Evolutionary conservation across 2,888 invertebrate genomes (phyloP), one percentile per base, ranked within the genome.

Genomic region (Gari tellinella): DNA sequence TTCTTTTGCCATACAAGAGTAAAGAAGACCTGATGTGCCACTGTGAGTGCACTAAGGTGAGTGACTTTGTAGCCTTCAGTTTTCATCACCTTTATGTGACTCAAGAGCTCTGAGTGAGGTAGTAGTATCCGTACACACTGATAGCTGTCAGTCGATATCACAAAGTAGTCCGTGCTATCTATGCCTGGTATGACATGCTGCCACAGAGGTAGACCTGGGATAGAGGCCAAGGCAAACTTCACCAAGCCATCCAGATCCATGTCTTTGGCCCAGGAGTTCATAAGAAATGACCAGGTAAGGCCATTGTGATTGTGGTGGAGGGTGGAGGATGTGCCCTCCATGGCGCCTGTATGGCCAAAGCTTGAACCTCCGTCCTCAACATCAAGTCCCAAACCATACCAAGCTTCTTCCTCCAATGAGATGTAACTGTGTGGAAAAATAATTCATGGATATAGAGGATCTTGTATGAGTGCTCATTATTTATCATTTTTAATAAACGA

Each of bases 361-460:
- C 85, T 82, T 45, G 52, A 25, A 2, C 89, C 90, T 25, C 56
- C 61, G 41, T 90, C 86, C 64, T 88, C 85, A 10, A 90, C 81
- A 56, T 88, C 89, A 52, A 89, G 62, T 10, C 90, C 90, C 53
- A 88, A 63, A 0, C 90, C 90, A 75, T 90, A 90, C 89, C 89
- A 89, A 10, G 85, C 80, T 8, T 76, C 58, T 10, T 14, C 31
- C 31, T 31, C 31, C 4, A 10, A 31, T 10, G 5, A 7, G 31
- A 10, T 31, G 10, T 7, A 31, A 31, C 31, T 31, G 31, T 31
- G 4, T 7, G 31, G 10, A 31, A 31, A 7, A 31, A 31, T 31
- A 10, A 31, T n/a, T n/a, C n/a, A n/a, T n/a, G n/a, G n/a, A n/a
- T n/a, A n/a, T n/a, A n/a, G n/a, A n/a, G n/a, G n/a, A n/a, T n/a